These are phyloP conservation scores for Syritta pipiens DNA, from an alignment of 2,888 invertebrate species.

Conservation along the genomic window DNA sequence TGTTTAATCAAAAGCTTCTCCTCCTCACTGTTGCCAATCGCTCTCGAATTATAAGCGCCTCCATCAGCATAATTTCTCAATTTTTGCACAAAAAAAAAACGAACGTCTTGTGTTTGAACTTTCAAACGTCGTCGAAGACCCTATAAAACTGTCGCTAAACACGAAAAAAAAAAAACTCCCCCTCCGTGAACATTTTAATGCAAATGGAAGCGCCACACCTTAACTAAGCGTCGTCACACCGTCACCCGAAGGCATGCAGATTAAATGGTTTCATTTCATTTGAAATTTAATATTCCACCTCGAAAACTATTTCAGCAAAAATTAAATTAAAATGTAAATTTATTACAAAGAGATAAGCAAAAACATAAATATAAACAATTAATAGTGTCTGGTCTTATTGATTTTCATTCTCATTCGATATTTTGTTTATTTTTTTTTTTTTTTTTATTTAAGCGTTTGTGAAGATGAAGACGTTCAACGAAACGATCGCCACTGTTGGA, in stretches of 20 bases:
- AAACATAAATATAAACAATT: conserved; percentile 32
- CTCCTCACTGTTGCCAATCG: not conserved
- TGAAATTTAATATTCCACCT: no score
- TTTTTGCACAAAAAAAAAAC: not conserved
- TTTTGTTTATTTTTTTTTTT: no score
- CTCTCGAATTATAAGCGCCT: not conserved
- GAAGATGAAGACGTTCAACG: conserved; percentile 77
- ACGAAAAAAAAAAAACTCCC: conserved; percentile 24
- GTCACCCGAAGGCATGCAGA: not conserved
- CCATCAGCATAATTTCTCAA: not conserved
- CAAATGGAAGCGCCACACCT: conserved; percentile 45
- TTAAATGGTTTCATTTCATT: conserved; percentile 9
- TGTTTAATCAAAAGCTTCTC: not conserved
- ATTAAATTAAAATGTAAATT: conserved; percentile 56
- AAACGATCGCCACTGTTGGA: conserved; percentile 78
- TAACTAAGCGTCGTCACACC: not conserved
- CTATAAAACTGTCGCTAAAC: conserved; percentile 13
- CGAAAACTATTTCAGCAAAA: no score
- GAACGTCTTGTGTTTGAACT: no score
- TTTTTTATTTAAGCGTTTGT: conserved; percentile 75
- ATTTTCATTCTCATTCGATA: not conserved
- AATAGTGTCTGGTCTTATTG: not conserved
- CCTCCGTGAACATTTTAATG: conserved; percentile 22
- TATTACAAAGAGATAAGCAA: conserved; percentile 16
- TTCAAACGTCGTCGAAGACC: no score